These are phyloP conservation scores for Tupiocoris notatus DNA, from an alignment of 2,888 invertebrate species.

Conservation along the genomic window DNA sequence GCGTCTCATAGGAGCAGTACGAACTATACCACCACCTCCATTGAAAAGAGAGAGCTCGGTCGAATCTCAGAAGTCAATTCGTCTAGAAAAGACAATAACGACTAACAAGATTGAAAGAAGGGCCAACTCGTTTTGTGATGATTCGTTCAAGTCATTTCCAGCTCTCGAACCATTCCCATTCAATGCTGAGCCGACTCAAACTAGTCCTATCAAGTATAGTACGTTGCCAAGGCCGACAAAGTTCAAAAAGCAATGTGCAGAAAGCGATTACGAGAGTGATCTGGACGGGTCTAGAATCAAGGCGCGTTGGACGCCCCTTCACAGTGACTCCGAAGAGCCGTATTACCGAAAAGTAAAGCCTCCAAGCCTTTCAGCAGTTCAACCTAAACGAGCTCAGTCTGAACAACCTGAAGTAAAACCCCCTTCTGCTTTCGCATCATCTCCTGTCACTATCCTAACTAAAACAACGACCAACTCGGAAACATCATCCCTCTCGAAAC, in stretches of 20 bases:
- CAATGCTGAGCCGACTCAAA: slow-evolving; percentile 59
- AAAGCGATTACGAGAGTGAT: slow-evolving; percentile 71
- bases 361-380: slow-evolving; percentile 54
- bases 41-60: slow-evolving; percentile 48
- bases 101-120: slow-evolving; percentile 38
- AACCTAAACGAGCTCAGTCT: slow-evolving; percentile 57
- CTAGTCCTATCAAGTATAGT: slow-evolving; percentile 54
- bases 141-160: slow-evolving; percentile 53
- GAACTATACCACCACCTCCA: slow-evolving; percentile 58
- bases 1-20: slow-evolving; percentile 59
- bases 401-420: slow-evolving; percentile 59
- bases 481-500: slow-evolving; percentile 1
- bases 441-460: slow-evolving; percentile 11
- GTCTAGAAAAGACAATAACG: slow-evolving; percentile 1
- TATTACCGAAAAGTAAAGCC: slow-evolving; percentile 60
- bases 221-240: slow-evolving; percentile 63
- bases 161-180: slow-evolving; percentile 58
- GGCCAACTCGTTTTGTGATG: slow-evolving; percentile 45
- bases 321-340: slow-evolving; percentile 64
- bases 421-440: slow-evolving; percentile 40
- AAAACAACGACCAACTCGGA: neutral
- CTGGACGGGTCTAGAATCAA: slow-evolving; percentile 62
- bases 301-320: slow-evolving; percentile 64
- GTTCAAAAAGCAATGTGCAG: slow-evolving; percentile 64
- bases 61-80: slow-evolving; percentile 40